phyloP scores from a whole-genome alignment of 35 echinoderm and acorn worm species.

The Lytechinus variegatus region DNA sequence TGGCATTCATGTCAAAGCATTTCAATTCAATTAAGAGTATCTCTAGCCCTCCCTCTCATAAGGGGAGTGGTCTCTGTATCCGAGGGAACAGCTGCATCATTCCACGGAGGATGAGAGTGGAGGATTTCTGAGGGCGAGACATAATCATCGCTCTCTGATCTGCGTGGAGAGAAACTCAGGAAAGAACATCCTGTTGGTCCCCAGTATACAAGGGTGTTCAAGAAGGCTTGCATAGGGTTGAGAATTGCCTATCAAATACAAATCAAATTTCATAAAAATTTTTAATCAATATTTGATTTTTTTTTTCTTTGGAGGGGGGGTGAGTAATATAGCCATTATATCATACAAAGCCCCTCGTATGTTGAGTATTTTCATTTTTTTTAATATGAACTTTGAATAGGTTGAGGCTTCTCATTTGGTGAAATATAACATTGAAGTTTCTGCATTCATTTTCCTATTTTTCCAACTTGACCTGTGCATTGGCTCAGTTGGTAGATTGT shows the following conservation, averaged over 20 bases:
- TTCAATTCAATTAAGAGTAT: background rate
- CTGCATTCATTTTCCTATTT: too few species aligned
- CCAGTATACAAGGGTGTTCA: constrained; percentile 92
- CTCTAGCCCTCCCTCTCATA: background rate
- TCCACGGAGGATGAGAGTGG: constrained; percentile 38
- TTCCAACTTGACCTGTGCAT: too few species aligned
- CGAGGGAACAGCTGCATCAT: constrained; percentile 25
- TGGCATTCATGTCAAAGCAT: background rate
- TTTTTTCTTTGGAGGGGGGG: too few species aligned
- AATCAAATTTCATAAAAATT: background rate
- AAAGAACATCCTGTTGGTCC: constrained; percentile 69
- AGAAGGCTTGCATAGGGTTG: constrained; percentile 88
- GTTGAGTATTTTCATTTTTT: too few species aligned
- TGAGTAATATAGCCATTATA: too few species aligned
- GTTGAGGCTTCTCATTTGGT: too few species aligned
- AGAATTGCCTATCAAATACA: constrained; percentile 63
- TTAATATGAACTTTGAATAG: too few species aligned
- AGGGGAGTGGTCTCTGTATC: background rate
- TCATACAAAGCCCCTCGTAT: too few species aligned
- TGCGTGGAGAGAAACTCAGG: background rate
- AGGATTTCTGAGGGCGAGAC: background rate
- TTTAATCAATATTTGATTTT: background rate
- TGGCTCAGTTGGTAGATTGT: too few species aligned
- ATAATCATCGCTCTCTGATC: background rate
- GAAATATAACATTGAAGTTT: too few species aligned